Evolutionary conservation across 2,797 vertebrate genomes (phyloP).

Genomic region (Propithecus deckenii): DNA sequence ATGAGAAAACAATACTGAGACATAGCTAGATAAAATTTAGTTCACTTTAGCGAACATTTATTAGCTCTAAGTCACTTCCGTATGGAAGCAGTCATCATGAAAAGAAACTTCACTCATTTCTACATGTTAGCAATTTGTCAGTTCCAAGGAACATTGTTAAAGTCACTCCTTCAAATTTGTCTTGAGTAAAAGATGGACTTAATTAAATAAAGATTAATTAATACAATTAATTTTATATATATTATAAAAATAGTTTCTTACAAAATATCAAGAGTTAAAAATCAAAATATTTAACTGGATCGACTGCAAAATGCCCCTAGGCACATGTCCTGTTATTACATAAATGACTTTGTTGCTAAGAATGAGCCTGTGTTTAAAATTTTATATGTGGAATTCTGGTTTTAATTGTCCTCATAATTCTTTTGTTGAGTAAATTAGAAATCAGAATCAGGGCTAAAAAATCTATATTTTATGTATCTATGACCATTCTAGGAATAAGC

Average conservation of each 20-base stretch:
- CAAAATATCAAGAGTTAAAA: neutral
- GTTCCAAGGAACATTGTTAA: neutral
- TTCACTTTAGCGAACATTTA: neutral
- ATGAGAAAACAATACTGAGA: neutral
- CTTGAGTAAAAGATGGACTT: neutral
- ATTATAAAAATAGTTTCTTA: neutral
- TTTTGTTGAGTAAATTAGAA: neutral
- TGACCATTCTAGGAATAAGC: neutral
- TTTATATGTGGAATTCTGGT: neutral
- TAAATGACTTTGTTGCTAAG: neutral
- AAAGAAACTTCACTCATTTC: neutral
- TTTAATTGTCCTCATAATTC: neutral
- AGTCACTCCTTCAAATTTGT: neutral
- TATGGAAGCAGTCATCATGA: neutral
- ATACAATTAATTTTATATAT: neutral
- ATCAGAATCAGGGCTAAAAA: neutral
- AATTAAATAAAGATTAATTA: neutral
- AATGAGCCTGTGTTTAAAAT: neutral
- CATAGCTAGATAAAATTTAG: neutral
- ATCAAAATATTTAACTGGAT: neutral
- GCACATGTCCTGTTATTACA: neutral
- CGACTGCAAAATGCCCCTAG: neutral
- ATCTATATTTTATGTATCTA: neutral
- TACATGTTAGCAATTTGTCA: neutral
- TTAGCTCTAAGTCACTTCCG: neutral